phyloP scores from a whole-genome alignment of 2,888 invertebrate genomes.

The Capitulum mitella region DNA sequence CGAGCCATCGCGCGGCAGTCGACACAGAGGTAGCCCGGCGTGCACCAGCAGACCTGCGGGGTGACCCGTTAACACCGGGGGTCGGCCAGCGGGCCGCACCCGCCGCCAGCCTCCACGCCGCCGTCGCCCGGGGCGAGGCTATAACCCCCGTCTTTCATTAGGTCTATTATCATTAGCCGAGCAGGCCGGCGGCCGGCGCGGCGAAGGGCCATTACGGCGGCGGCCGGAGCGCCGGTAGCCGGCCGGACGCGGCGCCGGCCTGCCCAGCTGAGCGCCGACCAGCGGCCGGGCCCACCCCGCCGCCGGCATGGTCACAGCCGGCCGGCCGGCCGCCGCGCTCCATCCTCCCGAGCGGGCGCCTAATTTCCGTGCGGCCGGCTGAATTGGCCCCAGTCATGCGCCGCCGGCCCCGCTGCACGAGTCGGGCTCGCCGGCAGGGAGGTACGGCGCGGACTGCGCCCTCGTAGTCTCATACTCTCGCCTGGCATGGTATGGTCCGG shows the following conservation, averaged over 20 bases:
- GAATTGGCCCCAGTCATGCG: background rate
- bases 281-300: background rate
- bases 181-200: background rate
- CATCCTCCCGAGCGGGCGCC: background rate
- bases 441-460: background rate
- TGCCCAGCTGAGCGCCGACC: background rate
- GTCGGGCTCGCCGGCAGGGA: background rate
- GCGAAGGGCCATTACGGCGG: background rate
- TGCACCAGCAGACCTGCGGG: no score
- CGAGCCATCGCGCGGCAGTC: no score
- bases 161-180: slow-evolving; percentile 24
- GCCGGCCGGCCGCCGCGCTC: background rate
- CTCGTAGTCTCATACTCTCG: no score
- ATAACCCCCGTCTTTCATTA: slow-evolving; percentile 25
- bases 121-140: slow-evolving; percentile 24
- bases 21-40: no score
- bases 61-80: slow-evolving; percentile 17
- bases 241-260: background rate
- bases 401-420: no score
- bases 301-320: background rate
- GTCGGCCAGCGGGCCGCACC: slow-evolving; percentile 28
- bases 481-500: no score
- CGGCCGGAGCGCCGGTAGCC: background rate
- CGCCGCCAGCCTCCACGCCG: slow-evolving; percentile 31
- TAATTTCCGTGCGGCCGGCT: background rate